Evolutionary conservation across 2,113 vertebrate species (phyloP).

Genomic region (Rhea americana): DNA sequence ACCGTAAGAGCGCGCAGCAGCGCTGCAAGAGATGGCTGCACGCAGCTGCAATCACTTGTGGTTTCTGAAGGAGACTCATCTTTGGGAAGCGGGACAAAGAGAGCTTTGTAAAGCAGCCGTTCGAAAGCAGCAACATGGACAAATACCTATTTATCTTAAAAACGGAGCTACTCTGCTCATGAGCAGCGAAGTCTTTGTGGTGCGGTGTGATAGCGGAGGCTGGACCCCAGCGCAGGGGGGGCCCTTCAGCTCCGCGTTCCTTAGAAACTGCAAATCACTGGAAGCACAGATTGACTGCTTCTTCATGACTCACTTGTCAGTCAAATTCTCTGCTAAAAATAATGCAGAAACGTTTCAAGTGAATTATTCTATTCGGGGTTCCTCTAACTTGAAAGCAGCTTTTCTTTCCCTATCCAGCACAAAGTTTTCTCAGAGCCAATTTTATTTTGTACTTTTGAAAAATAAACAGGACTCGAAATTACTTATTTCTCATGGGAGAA

Average conservation of each 20-base stretch:
- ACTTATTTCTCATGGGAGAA: conserved; percentile 43
- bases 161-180: not conserved
- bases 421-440: not conserved
- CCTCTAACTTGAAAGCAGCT: not conserved
- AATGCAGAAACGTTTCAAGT: not conserved
- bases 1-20: fast-evolving
- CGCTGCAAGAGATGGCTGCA: not conserved
- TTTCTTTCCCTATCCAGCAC: not conserved
- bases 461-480: conserved; percentile 21
- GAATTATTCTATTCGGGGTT: not conserved
- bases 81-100: not conserved
- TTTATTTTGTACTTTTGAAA: not conserved
- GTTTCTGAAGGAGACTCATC: not conserved
- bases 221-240: not conserved
- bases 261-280: not conserved
- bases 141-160: not conserved
- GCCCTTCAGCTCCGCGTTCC: not conserved
- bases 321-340: conserved; percentile 16
- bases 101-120: not conserved
- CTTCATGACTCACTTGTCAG: not conserved
- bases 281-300: not conserved
- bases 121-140: not conserved
- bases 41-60: fast-evolving
- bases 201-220: not conserved
- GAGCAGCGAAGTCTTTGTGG: not conserved